Evolutionary conservation across 2,888 invertebrate genomes (phyloP), one percentile per base, ranked within the genome.

Genomic region (Protophormia terraenovae): DNA sequence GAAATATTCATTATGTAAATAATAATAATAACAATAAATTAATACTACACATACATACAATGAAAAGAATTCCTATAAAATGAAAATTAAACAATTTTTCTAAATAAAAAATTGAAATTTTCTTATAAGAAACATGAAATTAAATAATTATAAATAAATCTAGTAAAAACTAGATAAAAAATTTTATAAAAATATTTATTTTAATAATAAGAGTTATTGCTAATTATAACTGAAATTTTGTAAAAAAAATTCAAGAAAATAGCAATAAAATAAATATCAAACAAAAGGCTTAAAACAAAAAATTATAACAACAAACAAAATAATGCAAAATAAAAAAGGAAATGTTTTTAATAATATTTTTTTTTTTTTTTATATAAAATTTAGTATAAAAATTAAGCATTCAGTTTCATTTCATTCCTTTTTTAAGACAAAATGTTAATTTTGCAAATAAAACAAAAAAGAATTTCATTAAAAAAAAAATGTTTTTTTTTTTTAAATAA

Each of bases 61-160:
- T 47, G 16, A 29, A 75, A 55, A 69, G 6, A 38, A 53, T 35
- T 29, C 60, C 41, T 71, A 45, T 55, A 73, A 41, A 75, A 66
- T 66, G 64, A 71, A 82, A 82, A 72, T 75, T 29, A 79, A 45
- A 50, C 78, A 85, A 82, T 75, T 75, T 90, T 89, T 90, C 90
- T 87, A 88, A 86, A 79, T 81, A 90, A 90, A 89, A 89, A 89
- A 89, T 89, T 90, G 90, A 87, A 91, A 90, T 89, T 90, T 88
- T 83, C 75, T 75, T 87, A 87, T 75, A 87, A 87, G 81, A 73
- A 27, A 38, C 29, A 67, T 81, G 84, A 5, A 16, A n/a, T 32
- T 88, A 89, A 88, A 84, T 88, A 89, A 89, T 89, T 67, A 38
- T 47, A 71, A 88, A 84, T 87, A 89, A 89, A 90, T 73, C 66